Percentiles rank a stretch among this genome's conserved stretches.
phyloP scores from a whole-genome alignment of 1,140 invertebrate species.

The Drosophila malerkotliana region DNA sequence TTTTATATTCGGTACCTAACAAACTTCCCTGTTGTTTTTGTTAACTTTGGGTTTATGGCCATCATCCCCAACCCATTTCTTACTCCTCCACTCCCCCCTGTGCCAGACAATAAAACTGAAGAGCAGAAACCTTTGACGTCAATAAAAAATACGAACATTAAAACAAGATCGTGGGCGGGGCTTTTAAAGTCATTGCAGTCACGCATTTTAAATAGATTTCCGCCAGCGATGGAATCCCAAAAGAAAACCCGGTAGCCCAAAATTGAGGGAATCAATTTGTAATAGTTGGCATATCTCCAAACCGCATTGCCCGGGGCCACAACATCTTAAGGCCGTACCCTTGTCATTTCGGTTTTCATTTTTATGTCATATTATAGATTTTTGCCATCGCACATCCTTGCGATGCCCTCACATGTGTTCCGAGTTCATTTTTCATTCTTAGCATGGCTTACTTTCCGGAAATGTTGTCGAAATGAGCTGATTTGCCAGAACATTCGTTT shows the following conservation, averaged over 20 bases:
- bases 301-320: constrained; percentile 60
- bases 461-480: constrained; percentile 79
- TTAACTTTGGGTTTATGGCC: constrained; percentile 60
- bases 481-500: constrained; percentile 41
- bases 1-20: neutral
- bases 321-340: constrained; percentile 58
- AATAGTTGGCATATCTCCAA: constrained; percentile 80
- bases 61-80: neutral
- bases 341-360: constrained; percentile 79
- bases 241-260: constrained; percentile 40
- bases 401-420: constrained; percentile 1
- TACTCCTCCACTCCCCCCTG: constrained; percentile 3
- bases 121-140: constrained; percentile 72
- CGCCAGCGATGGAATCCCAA: neutral
- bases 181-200: constrained; percentile 52
- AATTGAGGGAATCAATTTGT: constrained; percentile 74
- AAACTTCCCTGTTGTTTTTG: constrained; percentile 11
- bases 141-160: constrained; percentile 66
- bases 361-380: constrained; percentile 80
- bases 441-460: constrained; percentile 76
- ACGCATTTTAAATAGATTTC: constrained; percentile 61
- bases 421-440: constrained; percentile 79
- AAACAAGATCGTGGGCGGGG: constrained; percentile 31
- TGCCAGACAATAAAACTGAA: constrained; percentile 71
- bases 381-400: constrained; percentile 28